These are phyloP conservation scores for Lasiurus cinereus DNA, from an alignment of 2,113 vertebrate genomes.

Conservation along the genomic window DNA sequence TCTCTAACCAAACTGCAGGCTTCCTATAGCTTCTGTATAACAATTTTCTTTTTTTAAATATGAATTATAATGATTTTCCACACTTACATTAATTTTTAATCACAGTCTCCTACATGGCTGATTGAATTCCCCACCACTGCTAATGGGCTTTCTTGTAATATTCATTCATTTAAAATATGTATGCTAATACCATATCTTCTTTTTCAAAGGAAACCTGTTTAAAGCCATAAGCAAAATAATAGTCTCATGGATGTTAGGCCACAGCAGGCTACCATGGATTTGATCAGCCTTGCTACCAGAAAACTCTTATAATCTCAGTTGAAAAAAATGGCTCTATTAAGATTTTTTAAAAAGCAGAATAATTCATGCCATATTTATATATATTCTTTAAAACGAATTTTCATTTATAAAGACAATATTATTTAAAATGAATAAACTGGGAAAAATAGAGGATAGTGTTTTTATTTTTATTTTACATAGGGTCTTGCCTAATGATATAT, in stretches of 20 bases:
- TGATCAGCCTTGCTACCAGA: conserved; percentile 72
- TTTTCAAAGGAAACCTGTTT: conserved; percentile 85
- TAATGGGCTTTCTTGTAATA: conserved; percentile 86
- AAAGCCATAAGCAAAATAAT: conserved; percentile 81
- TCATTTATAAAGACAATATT: background rate
- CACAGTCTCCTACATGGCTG: conserved; percentile 81
- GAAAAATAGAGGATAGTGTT: background rate
- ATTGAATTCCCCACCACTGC: conserved; percentile 85
- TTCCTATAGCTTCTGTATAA: conserved; percentile 69
- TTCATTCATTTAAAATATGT: conserved; percentile 86
- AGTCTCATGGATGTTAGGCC: conserved; percentile 74
- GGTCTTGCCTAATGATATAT: background rate
- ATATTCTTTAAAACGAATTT: conserved; percentile 12
- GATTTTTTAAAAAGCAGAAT: conserved; percentile 5
- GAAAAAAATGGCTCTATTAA: conserved; percentile 38
- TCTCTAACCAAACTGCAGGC: conserved; percentile 48
- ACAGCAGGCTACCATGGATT: conserved; percentile 52
- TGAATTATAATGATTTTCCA: conserved; percentile 82
- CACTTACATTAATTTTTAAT: conserved; percentile 89
- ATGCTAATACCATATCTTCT: conserved; percentile 83
- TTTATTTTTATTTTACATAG: conserved; percentile 5
- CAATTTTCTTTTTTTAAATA: conserved; percentile 77
- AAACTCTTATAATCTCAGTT: conserved; percentile 55
- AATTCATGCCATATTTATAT: background rate
- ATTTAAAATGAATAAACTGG: conserved; percentile 34